Evolutionary conservation across 2,113 vertebrate species (phyloP), one percentile per base, ranked within the genome.

Genomic region (Sebastes schlegelii): DNA sequence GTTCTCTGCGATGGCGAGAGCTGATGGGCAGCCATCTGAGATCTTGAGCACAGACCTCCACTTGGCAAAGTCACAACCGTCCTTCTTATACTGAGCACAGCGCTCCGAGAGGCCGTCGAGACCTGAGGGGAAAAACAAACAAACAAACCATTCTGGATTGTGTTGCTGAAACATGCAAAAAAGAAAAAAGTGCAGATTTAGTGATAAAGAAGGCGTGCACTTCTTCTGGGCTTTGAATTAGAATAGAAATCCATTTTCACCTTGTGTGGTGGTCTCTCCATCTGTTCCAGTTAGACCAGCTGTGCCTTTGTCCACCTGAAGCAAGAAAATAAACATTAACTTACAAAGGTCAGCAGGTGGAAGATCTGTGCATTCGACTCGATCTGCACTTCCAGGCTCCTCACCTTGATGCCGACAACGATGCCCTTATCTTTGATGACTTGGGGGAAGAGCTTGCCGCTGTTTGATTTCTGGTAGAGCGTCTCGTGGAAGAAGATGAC

Each of bases 401-500:
- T 93, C 76, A 97, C 98, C 96, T 99, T 99, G 92, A 99, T 99
- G 90, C 98, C 98, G 46, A 99, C 97, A 43, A 99, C 97, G 1
- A 99, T 98, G 68, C 97, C 98, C 91, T 96, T 97, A 45, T 97
- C 96, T 91, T 98, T 98, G 79, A 99, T 85, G 67, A 98, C 76
- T 52, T 96, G 49, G 82, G 97, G 95, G 93, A 99, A 99, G 14
- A 92, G 95, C 77, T 96, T 96, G 43, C 98, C 98, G 12, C 23
- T 95, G 92, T 95, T 92, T 8, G 97, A 94, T 86, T 99, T 99
- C 95, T 99, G 98, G 90, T 99, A 99, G 58, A 99, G 96, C 0
- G 98, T 99, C 95, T 99, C 98, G 0, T 99, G 98, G 93, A 99
- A 99, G 55, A 99, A 95, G 90, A 99, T 99, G 85, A 99, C 95